A percentile compares a stretch with the other conserved stretches of the same genome.
phyloP scores from a whole-genome alignment of 2,113 vertebrate species.

The Chaetops frenatus region DNA sequence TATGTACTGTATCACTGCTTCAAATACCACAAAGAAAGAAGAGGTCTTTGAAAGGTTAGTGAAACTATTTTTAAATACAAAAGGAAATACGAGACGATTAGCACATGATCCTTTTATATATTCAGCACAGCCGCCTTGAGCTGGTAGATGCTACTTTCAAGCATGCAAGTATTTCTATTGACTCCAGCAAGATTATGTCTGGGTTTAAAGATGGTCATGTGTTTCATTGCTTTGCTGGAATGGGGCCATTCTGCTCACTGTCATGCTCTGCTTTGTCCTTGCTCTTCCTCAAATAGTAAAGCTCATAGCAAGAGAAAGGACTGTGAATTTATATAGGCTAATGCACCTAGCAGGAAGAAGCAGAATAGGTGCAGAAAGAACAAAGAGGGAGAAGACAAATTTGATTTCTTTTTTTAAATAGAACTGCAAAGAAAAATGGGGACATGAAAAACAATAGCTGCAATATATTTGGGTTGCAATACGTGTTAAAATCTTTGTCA shows the following conservation, averaged over 20 bases:
- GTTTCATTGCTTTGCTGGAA: neutral
- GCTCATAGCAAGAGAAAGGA: neutral
- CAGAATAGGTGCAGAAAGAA: neutral
- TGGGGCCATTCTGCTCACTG: neutral
- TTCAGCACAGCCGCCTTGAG: neutral
- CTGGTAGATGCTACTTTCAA: neutral
- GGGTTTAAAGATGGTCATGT: neutral
- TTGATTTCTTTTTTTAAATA: neutral
- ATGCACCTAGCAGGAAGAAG: neutral
- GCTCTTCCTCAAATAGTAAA: neutral
- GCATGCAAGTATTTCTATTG: neutral
- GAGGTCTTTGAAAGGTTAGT: neutral
- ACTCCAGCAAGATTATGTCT: neutral
- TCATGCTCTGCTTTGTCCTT: neutral
- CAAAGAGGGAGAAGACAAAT: neutral
- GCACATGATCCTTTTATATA: neutral
- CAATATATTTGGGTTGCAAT: conserved; percentile 14
- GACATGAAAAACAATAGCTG: conserved; percentile 12
- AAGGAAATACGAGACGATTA: neutral
- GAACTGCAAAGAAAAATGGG: neutral
- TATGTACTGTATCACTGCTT: neutral
- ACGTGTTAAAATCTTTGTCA: conserved; percentile 42
- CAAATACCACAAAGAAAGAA: neutral
- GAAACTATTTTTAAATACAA: neutral
- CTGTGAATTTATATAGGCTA: neutral